A percentile compares a stretch with the other conserved stretches of the same genome.
These are phyloP conservation scores for Parazoanthus swiftii DNA, from an alignment of 92 coral and sea anemone genomes.

Conservation along the genomic window DNA sequence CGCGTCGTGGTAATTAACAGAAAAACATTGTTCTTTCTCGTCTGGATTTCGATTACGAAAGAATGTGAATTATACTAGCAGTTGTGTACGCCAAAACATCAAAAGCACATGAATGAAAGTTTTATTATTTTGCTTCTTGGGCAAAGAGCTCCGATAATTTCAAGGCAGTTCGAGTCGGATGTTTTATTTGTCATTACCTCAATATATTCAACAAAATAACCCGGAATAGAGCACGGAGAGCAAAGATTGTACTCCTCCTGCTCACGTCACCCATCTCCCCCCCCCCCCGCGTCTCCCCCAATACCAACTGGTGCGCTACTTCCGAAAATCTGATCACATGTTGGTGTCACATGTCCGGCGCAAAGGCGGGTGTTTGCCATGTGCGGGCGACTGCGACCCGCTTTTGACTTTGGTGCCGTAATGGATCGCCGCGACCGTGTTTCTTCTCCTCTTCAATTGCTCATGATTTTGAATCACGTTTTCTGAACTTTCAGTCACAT, in stretches of 20 bases:
- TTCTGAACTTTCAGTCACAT: background rate
- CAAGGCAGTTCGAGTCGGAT: too few relatives aligned
- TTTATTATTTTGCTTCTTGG: background rate
- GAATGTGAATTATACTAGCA: background rate
- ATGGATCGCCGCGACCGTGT: conserved; percentile 29
- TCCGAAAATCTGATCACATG: too few relatives aligned
- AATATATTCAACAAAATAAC: background rate
- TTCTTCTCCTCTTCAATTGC: background rate
- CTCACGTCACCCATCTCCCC: background rate
- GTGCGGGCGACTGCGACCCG: background rate
- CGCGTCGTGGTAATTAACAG: background rate
- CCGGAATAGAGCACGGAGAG: background rate
- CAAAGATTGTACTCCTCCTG: background rate
- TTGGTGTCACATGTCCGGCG: background rate
- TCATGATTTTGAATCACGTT: background rate
- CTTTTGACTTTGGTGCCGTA: background rate
- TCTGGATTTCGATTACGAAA: background rate
- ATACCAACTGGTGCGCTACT: background rate
- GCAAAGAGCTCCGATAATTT: too few relatives aligned
- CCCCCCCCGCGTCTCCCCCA: background rate
- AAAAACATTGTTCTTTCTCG: background rate
- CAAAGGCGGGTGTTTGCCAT: background rate
- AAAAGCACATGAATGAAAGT: background rate
- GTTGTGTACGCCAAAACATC: background rate
- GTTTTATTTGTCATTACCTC: background rate